Base-by-base conservation (phyloP, 2,797 vertebrate species). In the Acanthurus leucopareius region DNA sequence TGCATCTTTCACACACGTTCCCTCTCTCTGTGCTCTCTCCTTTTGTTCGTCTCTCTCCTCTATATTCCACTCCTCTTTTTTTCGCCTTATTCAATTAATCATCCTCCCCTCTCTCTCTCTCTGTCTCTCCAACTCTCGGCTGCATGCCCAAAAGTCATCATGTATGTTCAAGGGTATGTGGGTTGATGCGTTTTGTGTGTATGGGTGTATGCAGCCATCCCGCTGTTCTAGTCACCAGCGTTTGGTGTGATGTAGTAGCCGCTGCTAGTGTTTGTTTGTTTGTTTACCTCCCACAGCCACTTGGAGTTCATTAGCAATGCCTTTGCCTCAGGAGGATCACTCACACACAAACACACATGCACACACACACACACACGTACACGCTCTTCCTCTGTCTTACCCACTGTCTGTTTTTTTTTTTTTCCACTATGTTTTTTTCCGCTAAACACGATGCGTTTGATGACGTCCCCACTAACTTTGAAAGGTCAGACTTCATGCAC, bases 301-400 rank as follows among this genome's bases (percentile, higher is more conserved):
- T 92, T 91, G 86, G 89, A 89, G 90, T 91, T 89, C 90, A 93
- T 94, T 93, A 92, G 90, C 76, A 74, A 83, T 85, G 86, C 76
- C 82, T 89, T 90, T 88, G 89, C 90, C 87, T 88, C 84, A 58
- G 85, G 88, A 90, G 83, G 61, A 84, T 82, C 79, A 71, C 72
- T 59, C 78, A 51, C 81, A 63, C 75, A 71, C 72, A 54, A 42
- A 63, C 20, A 63, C 16, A 35, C 53, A n/a, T 6, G 40, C 48
- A 35, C 59, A 65, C 15, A 69, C n/a, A 19, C 59, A 62, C 15
- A 69, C n/a, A 19, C 67, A 65, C 67, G 10, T 20, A 68, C 69
- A 66, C 28, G 57, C 59, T 49, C 76, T 68, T 72, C 32, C 40
- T 67, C 71, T 77, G 53, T 76, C 69, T 80, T 64, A 70, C 52